Evolutionary conservation across 2,888 invertebrate genomes (phyloP), one percentile per base, ranked within the genome.

Genomic region (Dione vanillae): DNA sequence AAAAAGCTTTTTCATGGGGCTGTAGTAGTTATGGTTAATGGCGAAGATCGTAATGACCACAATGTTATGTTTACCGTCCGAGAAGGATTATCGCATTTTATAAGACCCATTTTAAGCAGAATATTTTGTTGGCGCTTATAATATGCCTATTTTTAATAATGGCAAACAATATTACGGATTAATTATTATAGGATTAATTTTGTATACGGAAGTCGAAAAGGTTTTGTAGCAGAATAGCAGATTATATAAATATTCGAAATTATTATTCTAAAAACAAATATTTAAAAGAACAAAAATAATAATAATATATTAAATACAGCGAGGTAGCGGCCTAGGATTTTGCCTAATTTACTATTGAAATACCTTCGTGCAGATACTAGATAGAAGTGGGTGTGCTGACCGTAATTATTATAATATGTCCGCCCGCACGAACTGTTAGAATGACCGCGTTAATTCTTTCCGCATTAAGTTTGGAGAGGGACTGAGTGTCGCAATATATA

Each of bases 1-100:
- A 75, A 74, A 74, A 76, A 72, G 71, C 74, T 77, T 76, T 77
- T 75, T 74, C 74, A 71, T 74, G 72, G 66, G 69, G 66, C 56
- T 62, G 37, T 69, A 69, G 66, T 69, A 71, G 68, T 74, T 71
- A 73, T 58, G 66, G 73, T 73, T 74, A 73, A 70, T 69, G 73
- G 67, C 37, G 74, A 47, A 20, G 66, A 19, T 71, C 71, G 68
- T 68, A 70, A 71, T 66, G 70, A 69, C 72, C 61, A 67, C 70
- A 66, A 65, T 67, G 65, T 72, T 70, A 72, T 74, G 72, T 72
- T 70, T 65, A 65, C 64, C 69, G 61, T 65, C 58, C 65, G 65
- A 67, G 62, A 58, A 72, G 67, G 65, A 72, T 74, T 67, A 74
- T 72, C 65, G 65, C 67, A 41, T 59, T 74, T 68, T 66, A 70